phyloP scores from a whole-genome alignment of 2,797 vertebrate species.

The Mormyrops attenuatus region DNA sequence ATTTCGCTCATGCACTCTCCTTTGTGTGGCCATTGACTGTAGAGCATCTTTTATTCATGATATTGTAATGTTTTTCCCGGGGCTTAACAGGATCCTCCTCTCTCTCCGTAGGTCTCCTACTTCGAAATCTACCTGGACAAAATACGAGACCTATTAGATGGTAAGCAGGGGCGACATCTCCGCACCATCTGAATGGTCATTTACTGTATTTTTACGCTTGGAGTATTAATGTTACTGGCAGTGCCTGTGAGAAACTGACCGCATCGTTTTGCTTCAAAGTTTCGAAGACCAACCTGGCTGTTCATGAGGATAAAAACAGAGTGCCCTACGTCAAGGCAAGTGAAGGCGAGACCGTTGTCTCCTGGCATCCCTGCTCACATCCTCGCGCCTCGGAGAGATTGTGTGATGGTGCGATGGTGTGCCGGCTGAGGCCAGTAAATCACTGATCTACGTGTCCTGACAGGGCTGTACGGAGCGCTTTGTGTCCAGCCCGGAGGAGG shows the following conservation, averaged over 20 bases:
- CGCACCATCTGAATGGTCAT: background rate
- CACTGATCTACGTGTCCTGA: background rate
- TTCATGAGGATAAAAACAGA: conserved; percentile 94
- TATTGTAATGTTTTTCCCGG: background rate
- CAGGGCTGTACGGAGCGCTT: conserved; percentile 89
- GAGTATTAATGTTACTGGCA: background rate
- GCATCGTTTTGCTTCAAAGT: conserved; percentile 55
- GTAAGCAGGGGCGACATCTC: conserved; percentile 54
- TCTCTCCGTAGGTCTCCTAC: conserved; percentile 80
- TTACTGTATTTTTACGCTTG: background rate
- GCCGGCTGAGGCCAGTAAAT: background rate
- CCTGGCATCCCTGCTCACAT: background rate
- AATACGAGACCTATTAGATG: conserved; percentile 86
- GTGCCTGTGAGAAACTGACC: background rate
- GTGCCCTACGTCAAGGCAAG: conserved; percentile 93
- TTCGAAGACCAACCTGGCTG: conserved; percentile 90
- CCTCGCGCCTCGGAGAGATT: background rate
- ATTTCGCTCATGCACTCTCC: background rate
- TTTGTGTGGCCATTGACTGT: background rate
- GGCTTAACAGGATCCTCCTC: background rate
- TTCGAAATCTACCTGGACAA: conserved; percentile 97
- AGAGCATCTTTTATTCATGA: background rate
- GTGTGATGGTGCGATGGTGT: background rate
- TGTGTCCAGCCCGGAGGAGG: conserved; percentile 87
- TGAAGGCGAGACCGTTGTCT: background rate